Percentiles rank a stretch among this genome's conserved stretches.
Conservation (phyloP, 2,113 vertebrate species). For the Xiphophorus maculatus region DNA sequence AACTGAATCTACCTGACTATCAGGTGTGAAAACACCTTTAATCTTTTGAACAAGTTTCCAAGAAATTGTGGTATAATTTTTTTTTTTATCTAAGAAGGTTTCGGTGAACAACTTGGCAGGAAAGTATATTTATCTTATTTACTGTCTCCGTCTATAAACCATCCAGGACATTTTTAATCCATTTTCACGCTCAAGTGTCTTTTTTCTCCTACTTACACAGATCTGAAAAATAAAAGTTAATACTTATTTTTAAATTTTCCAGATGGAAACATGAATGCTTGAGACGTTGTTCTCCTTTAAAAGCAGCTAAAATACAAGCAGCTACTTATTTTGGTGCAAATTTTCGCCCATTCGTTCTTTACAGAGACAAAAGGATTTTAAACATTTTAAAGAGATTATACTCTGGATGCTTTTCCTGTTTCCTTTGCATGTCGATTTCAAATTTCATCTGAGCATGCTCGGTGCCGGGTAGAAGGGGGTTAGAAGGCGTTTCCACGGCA, state of each 20-base stretch:
- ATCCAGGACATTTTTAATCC: too few species aligned
- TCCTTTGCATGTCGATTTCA: constrained; percentile 22
- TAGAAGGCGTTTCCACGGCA: constrained; percentile 68
- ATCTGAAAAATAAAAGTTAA: too few species aligned
- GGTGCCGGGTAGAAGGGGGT: background rate
- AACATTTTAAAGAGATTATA: constrained; percentile 2
- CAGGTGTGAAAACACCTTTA: background rate
- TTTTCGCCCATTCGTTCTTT: background rate
- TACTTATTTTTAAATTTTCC: too few species aligned
- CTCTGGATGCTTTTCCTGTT: constrained; percentile 33
- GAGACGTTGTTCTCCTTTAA: background rate
- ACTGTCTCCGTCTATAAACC: too few species aligned
- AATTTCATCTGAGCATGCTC: constrained; percentile 55
- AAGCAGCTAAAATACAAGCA: background rate
- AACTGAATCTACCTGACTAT: too few species aligned
- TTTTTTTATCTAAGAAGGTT: too few species aligned
- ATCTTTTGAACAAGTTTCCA: background rate
- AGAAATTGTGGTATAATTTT: too few species aligned
- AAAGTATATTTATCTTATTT: too few species aligned
- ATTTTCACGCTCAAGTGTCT: too few species aligned
- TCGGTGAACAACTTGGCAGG: too few species aligned
- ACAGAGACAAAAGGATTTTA: background rate
- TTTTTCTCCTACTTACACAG: too few species aligned
- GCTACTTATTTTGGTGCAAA: background rate
- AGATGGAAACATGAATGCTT: background rate